Conservation (phyloP, 2,797 vertebrate species). For the Helarctos malayanus region DNA sequence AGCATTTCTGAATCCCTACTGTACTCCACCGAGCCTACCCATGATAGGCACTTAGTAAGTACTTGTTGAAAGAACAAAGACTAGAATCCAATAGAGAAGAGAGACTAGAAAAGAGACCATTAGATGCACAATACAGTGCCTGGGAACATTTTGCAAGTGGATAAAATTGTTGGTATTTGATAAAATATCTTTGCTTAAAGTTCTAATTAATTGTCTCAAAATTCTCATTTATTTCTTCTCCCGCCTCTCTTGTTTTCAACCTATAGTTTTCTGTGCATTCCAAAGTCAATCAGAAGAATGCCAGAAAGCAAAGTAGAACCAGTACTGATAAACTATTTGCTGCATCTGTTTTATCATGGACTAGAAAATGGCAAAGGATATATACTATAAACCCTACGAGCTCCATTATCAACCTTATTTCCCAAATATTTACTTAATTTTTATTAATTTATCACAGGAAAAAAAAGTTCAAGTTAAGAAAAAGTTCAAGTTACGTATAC, state of each 20-base stretch:
- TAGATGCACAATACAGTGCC: not conserved
- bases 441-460: not conserved
- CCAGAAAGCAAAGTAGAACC: not conserved
- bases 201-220: not conserved
- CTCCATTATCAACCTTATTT: not conserved
- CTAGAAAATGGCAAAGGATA: not conserved
- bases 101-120: not conserved
- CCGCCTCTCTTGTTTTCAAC: not conserved
- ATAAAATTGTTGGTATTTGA: not conserved
- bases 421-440: slow-evolving; percentile 20
- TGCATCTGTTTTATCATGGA: not conserved
- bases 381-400: not conserved
- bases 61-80: not conserved
- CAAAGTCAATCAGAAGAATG: not conserved
- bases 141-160: not conserved
- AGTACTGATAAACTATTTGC: not conserved
- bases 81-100: not conserved
- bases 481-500: not conserved
- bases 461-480: not conserved
- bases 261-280: not conserved
- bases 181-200: not conserved
- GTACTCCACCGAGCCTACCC: not conserved
- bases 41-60: not conserved
- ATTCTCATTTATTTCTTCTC: not conserved
- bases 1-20: not conserved